A percentile compares a stretch with the other conserved stretches of the same genome.
These are phyloP conservation scores for Pseudachorutes palmiensis DNA, from an alignment of 1,140 invertebrate species.

Conservation along the genomic window DNA sequence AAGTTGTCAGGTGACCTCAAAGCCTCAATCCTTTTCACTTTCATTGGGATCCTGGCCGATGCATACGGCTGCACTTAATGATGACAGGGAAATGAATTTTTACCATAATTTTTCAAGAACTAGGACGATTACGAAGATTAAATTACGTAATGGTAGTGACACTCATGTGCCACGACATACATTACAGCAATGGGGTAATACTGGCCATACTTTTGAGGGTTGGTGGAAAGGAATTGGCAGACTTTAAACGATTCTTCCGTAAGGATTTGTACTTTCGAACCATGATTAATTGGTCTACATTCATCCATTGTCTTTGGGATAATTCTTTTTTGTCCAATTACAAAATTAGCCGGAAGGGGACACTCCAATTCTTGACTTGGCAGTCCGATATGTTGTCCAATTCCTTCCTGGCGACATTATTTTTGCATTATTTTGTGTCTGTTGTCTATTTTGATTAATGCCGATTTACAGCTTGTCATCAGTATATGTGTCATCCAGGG, in stretches of 20 bases:
- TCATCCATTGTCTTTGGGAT: no score
- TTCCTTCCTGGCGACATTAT: no score
- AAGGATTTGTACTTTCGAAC: background rate
- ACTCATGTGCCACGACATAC: background rate
- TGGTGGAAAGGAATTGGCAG: no score
- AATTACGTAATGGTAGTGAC: background rate
- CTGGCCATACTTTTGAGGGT: no score
- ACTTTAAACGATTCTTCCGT: background rate
- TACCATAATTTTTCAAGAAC: conserved; percentile 3
- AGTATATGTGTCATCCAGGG: background rate
- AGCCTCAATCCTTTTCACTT: conserved; percentile 12
- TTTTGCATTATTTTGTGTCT: background rate
- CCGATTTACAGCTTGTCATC: background rate
- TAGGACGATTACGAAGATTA: conserved; percentile 3
- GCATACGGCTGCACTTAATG: background rate
- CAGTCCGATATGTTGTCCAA: no score
- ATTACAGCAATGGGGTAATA: conserved; percentile 2
- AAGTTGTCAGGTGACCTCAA: conserved; percentile 1
- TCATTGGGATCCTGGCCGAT: background rate
- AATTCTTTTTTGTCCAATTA: background rate
- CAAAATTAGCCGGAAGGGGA: background rate
- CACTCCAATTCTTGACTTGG: no score
- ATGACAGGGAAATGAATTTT: conserved; percentile 9
- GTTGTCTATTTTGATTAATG: background rate
- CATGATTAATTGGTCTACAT: background rate